Percentiles rank a stretch among this genome's conserved stretches.
Conservation (phyloP, 1,140 invertebrate genomes). For the Atopsyche davidsoni region DNA sequence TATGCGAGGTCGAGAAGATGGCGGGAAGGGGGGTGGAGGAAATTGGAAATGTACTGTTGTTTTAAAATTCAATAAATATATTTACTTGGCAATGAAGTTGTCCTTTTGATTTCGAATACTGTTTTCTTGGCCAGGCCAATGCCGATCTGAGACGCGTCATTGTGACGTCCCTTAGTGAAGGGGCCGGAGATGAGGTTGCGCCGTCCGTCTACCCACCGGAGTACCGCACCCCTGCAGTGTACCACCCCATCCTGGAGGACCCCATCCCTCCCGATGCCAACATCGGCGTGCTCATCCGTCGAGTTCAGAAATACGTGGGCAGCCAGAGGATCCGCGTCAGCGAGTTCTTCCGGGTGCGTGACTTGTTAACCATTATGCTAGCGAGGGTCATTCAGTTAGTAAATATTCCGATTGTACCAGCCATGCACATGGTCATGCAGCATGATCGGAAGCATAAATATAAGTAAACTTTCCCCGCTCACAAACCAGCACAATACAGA, state of each 20-base stretch:
- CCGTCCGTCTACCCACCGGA: too few species aligned
- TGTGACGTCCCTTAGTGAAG: conserved; percentile 53
- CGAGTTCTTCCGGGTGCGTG: conserved; percentile 56
- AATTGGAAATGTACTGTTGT: conserved; percentile 34
- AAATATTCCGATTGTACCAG: too few species aligned
- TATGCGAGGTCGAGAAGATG: conserved; percentile 50
- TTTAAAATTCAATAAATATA: background rate
- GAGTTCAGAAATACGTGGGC: conserved; percentile 55
- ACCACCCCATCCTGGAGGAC: conserved; percentile 50
- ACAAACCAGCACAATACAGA: too few species aligned
- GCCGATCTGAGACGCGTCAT: conserved; percentile 48
- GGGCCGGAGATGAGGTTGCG: conserved; percentile 56
- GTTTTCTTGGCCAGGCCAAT: conserved; percentile 49
- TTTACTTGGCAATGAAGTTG: conserved; percentile 2
- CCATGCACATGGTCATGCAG: too few species aligned
- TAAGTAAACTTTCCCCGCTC: too few species aligned
- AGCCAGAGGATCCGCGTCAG: conserved; percentile 54
- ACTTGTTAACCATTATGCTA: too few species aligned
- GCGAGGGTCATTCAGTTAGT: too few species aligned
- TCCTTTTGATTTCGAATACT: background rate
- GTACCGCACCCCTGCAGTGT: conserved; percentile 50
- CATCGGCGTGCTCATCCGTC: conserved; percentile 43
- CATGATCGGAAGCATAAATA: too few species aligned
- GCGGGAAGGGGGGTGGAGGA: conserved; percentile 52
- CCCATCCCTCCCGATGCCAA: conserved; percentile 36